Conservation (phyloP, 2,797 vertebrate genomes). For the Oreortyx pictus region DNA sequence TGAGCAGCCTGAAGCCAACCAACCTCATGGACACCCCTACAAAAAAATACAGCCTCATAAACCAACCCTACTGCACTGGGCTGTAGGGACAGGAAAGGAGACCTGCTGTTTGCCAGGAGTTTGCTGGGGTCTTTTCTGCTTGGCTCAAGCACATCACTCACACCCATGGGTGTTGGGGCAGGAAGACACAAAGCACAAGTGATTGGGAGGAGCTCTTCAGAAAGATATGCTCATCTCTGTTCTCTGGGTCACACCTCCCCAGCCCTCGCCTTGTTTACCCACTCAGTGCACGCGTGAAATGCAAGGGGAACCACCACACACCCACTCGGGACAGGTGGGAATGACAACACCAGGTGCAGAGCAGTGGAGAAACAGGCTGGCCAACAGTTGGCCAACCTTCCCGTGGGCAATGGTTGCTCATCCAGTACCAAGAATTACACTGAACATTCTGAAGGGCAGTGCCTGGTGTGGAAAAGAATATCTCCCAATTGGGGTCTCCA, state of each 20-base stretch:
- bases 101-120: neutral
- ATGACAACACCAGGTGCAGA: constrained; percentile 44
- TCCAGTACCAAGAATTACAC: neutral
- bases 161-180: neutral
- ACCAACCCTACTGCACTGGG: neutral
- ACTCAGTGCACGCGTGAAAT: neutral
- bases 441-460: neutral
- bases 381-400: accelerated
- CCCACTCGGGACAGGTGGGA: neutral
- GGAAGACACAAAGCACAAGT: neutral
- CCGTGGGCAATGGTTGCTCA: neutral
- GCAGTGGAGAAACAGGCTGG: neutral
- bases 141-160: accelerated
- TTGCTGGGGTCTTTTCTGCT: neutral
- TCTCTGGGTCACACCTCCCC: neutral
- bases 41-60: neutral
- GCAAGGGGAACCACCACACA: neutral
- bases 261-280: constrained; percentile 38
- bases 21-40: neutral
- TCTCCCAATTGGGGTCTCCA: neutral
- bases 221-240: neutral
- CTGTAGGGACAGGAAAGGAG: neutral
- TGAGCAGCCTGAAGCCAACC: neutral
- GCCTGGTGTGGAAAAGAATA: neutral
- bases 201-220: neutral